Base-by-base conservation (phyloP, 2,888 invertebrate species). In the Sinohyriopsis cumingii region DNA sequence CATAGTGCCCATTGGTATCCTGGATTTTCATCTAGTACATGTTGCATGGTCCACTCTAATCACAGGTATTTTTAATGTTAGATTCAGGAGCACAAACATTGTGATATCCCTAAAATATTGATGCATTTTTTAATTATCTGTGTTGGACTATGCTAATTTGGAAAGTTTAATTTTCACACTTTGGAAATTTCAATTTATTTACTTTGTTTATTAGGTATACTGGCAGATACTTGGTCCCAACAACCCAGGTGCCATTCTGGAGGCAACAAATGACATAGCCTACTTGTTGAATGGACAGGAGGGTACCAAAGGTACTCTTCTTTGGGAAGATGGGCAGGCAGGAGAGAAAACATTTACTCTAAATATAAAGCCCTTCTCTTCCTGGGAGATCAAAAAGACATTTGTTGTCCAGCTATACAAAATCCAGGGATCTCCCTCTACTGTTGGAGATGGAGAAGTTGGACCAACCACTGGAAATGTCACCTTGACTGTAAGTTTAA, bases 201-300 rank as follows among this genome's bases (percentile, higher is more conserved):
- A 1, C 45, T 3, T 12, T 62, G 19, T 25, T 63, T 66, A 63
- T 9, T 60, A 89, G 88, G 82, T 89, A 3, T 76, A 71, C 55
- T 89, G 89, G 89, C 76, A 83, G 55, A 83, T 89, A 45, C 75
- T 87, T 74, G 89, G 89, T 9, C 88, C 88, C n/a, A 89, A 89
- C 72, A 86, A 86, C 69, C 85, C 85, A 1, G 74, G 71, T 24
- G 69, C 73, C 15, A 76, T 82, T 5, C 76, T 88, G 19, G 75
- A 80, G 59, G 84, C 82, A 55, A 87, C 87, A 4, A 83, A 79
- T 63, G 89, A 89, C 70, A 79, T 89, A 22, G 80, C 81, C 55
- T 78, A 72, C 64, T 68, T 72, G 4, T 62, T 67, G 19, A 72
- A 73, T 5, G 82, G 79, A 22, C 65, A 68, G 59, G 87, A 89